Conservation (phyloP, 2,888 invertebrate genomes). For the Dicycla oo region DNA sequence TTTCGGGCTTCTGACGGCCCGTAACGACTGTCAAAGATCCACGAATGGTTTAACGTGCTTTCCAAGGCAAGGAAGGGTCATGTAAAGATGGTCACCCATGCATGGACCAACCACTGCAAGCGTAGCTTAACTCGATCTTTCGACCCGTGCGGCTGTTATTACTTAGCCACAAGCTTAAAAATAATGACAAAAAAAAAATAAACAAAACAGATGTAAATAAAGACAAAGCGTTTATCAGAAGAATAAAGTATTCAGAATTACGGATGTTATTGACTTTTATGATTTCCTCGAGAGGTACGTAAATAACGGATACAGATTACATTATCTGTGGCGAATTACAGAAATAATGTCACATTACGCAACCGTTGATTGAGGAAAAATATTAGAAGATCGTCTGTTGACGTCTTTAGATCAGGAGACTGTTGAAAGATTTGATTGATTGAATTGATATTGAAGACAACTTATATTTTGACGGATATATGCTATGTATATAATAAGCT, state of each 20-base stretch:
- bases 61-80: no score
- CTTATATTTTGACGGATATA: background rate
- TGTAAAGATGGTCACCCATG: no score
- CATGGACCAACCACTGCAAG: no score
- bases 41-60: no score
- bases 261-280: conserved; percentile 61
- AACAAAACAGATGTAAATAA: conserved; percentile 28
- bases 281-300: conserved; percentile 57
- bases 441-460: conserved; percentile 5
- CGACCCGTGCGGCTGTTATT: no score
- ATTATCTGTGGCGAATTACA: conserved; percentile 44
- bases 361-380: conserved; percentile 29
- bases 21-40: no score
- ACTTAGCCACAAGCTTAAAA: no score
- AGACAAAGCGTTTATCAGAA: conserved; percentile 45
- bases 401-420: conserved; percentile 1
- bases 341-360: conserved; percentile 35
- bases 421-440: conserved; percentile 27
- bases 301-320: conserved; percentile 51
- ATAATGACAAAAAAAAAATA: background rate
- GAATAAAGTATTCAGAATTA: conserved; percentile 52
- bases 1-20: no score
- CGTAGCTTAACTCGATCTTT: no score
- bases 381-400: conserved; percentile 9
- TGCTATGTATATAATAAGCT: no score